Evolutionary conservation across 2,113 vertebrate genomes (phyloP), one percentile per base, ranked within the genome.

Genomic region (Labeo rohita): DNA sequence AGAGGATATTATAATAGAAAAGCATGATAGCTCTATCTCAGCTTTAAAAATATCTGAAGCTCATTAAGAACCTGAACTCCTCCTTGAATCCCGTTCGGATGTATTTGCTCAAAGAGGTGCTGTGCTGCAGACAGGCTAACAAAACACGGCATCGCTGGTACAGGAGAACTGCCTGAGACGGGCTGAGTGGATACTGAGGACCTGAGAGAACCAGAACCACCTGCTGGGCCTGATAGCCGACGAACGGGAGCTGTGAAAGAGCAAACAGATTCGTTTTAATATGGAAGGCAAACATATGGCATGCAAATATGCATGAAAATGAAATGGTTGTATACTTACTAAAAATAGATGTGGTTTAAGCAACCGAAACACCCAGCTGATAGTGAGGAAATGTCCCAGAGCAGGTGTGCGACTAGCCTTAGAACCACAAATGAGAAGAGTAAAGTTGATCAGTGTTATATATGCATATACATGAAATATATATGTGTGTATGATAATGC

Each of bases 111-210:
- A 96, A 90, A 5, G 59, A 88, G 77, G 18, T 83, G 93, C 89
- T 93, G 86, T 95, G 65, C 91, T 94, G 94, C 84, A 97, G 91
- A 80, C 94, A 95, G 86, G 90, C 92, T 88, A 94, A 92, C 88
- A 96, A 94, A 85, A 96, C 91, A 83, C 89, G 90, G 90, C 94
- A 93, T 59, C 94, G 95, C 90, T 96, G 95, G 91, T 94, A 95
- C 76, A 96, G 59, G 72, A 96, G 91, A 21, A 96, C 93, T 0
- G 93, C 91, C 83, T 94, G 92, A 73, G 80, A 78, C 0, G 96
- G 94, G 52, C 92, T 94, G 65, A 94, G 90, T 12, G 74, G 77
- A 5, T 83, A 84, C 6, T 86, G 70, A 0, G 76, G 83, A n/a
- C 86, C 91, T 0, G 92, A 94, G 84, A 96, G 87, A 2, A 89